Evolutionary conservation across 2,113 vertebrate species (phyloP), one percentile per base, ranked within the genome.

Genomic region (Amia ocellicauda): DNA sequence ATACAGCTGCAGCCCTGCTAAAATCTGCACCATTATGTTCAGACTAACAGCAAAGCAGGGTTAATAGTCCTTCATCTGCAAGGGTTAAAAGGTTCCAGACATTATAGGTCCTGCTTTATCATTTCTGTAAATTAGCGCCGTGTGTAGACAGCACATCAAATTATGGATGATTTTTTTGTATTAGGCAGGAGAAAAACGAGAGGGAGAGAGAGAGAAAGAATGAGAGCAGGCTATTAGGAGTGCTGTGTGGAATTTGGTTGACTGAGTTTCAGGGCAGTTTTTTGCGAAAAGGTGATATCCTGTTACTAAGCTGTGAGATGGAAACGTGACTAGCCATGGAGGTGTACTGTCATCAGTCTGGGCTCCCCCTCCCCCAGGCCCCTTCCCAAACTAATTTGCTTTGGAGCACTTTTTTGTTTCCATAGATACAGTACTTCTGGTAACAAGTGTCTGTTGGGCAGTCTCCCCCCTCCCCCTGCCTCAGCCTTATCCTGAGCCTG

Each of bases 401-500:
- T 61, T 76, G 66, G 67, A 71, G 70, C 0, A 53, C 67, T 70
- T 73, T 45, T 31, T 60, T 54, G 73, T 78, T 65, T 0, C 8
- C 77, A 73, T 75, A 69, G 78, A 55, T 74, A 78, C 75, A 19
- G 60, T 70, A 70, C 68, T 51, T 65, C 16, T 65, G 28, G 70
- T 76, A 76, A 80, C 78, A 82, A 83, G 73, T 75, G 75, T 75
- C 69, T 57, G 64, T 51, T 74, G 74, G 69, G 74, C 74, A 70
- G 66, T 73, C 78, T 76, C 75, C 80, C 74, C 83, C 79, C 76
- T 67, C 80, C 80, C 80, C 79, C 79, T 83, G 79, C 78, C 83
- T 76, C 36, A 74, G 73, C 60, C 81, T 81, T 84, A 84, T 74
- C 73, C 81, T 19, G 74, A 88, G 84, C 86, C 83, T 88, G 84